These are phyloP conservation scores for Bombus waltoni DNA, from an alignment of 1,140 invertebrate genomes.

Conservation along the genomic window DNA sequence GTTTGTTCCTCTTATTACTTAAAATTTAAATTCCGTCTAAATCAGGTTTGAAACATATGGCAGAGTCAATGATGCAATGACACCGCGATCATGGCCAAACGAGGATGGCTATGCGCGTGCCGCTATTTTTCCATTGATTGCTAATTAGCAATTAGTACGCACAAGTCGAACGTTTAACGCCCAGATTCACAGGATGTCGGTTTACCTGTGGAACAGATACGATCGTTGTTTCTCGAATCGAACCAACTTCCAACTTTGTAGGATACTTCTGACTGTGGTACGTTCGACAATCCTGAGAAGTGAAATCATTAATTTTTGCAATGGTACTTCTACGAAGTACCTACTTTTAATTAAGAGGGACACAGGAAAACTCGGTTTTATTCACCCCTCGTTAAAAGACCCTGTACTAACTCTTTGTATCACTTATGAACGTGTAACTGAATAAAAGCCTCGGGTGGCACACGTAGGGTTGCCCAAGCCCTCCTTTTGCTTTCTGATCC, in stretches of 20 bases:
- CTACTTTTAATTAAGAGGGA: conserved; percentile 21
- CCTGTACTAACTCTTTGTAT: conserved; percentile 12
- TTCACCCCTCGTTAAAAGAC: conserved; percentile 30
- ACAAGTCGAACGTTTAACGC: conserved; percentile 14
- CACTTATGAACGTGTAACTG: conserved; percentile 36
- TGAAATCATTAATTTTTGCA: conserved; percentile 10
- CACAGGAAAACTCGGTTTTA: conserved; percentile 28
- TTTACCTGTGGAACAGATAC: not conserved
- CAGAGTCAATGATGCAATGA: conserved; percentile 41
- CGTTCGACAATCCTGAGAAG: not conserved
- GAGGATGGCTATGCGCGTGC: conserved; percentile 1
- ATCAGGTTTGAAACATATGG: not conserved
- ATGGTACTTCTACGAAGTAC: not conserved
- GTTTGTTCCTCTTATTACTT: too few species aligned
- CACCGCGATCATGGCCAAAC: conserved; percentile 30
- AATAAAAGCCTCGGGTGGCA: conserved; percentile 35
- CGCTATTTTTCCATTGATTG: conserved; percentile 44
- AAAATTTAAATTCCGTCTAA: too few species aligned
- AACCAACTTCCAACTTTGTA: not conserved
- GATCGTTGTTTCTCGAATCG: too few species aligned
- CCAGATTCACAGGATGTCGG: not conserved
- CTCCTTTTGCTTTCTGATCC: conserved; percentile 29
- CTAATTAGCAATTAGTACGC: conserved; percentile 31
- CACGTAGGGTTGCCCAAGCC: conserved; percentile 17
- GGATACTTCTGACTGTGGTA: not conserved